Evolutionary conservation across 2,113 vertebrate species (phyloP).

Genomic region (Gallinago jamesoni): DNA sequence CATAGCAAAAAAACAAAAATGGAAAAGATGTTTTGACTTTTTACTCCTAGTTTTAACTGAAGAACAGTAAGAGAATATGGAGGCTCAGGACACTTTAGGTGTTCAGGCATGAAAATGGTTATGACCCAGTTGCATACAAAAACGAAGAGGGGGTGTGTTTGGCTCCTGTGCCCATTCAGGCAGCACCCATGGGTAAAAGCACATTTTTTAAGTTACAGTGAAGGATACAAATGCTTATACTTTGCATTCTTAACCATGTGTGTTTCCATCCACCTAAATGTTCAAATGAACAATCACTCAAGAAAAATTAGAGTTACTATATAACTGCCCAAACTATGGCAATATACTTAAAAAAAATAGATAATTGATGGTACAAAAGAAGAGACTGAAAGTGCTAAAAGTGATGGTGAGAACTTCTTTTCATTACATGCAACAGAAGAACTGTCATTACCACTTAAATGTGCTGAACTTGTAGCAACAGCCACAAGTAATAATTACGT

Average conservation of each 20-base stretch:
- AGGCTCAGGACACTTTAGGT: background rate
- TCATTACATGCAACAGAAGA: background rate
- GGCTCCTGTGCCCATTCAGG: background rate
- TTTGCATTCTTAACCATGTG: background rate
- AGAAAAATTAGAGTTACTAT: background rate
- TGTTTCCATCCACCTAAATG: background rate
- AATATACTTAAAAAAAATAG: background rate
- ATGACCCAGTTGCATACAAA: background rate
- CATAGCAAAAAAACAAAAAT: background rate
- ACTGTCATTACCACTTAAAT: background rate
- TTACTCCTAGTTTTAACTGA: background rate
- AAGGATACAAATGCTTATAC: background rate
- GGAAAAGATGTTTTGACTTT: background rate
- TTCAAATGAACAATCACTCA: background rate
- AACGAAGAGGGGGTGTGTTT: background rate
- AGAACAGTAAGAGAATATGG: background rate
- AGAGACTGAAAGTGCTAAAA: background rate
- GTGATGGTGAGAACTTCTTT: background rate
- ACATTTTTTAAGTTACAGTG: background rate
- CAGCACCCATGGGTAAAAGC: background rate
- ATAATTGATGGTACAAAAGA: background rate
- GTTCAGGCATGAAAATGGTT: background rate
- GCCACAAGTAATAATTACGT: background rate
- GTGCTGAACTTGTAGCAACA: background rate
- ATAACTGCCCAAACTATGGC: background rate